phyloP scores from a whole-genome alignment of 2,113 vertebrate species.

The Rousettus leschenaultii region DNA sequence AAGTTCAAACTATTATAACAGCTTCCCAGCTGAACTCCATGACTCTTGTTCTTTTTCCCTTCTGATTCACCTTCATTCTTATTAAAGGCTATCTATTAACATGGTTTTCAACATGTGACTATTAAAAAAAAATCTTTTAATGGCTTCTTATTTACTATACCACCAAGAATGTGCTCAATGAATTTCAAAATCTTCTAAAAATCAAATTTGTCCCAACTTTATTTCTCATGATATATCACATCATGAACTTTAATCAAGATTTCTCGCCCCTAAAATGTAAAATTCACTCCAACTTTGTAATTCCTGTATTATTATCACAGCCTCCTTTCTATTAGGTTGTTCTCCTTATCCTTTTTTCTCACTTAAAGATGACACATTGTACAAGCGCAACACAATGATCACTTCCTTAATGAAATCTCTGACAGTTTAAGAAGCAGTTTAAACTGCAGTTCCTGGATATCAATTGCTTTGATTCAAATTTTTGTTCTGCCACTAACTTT shows the following conservation, averaged over 20 bases:
- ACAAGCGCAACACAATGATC: too few species aligned
- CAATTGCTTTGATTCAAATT: neutral
- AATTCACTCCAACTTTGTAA: neutral
- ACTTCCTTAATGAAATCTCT: too few species aligned
- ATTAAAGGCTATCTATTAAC: neutral
- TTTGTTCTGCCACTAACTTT: neutral
- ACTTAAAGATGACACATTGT: neutral
- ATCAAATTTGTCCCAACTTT: neutral
- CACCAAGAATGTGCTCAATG: neutral
- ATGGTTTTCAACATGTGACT: neutral
- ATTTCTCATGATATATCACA: neutral
- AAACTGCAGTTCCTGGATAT: neutral
- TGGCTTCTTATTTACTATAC: neutral
- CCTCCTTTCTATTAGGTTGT: neutral
- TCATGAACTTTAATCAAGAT: neutral
- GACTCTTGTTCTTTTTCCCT: neutral
- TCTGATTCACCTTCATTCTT: neutral
- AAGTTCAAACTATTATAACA: neutral
- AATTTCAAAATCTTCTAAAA: neutral
- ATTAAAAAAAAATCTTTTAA: neutral
- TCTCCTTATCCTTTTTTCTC: neutral
- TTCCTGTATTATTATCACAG: neutral
- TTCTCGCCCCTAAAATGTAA: neutral
- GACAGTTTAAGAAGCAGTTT: neutral
- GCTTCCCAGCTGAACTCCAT: neutral